These are phyloP conservation scores for Alethe castanea DNA, from an alignment of 2,113 vertebrate genomes.

Conservation along the genomic window DNA sequence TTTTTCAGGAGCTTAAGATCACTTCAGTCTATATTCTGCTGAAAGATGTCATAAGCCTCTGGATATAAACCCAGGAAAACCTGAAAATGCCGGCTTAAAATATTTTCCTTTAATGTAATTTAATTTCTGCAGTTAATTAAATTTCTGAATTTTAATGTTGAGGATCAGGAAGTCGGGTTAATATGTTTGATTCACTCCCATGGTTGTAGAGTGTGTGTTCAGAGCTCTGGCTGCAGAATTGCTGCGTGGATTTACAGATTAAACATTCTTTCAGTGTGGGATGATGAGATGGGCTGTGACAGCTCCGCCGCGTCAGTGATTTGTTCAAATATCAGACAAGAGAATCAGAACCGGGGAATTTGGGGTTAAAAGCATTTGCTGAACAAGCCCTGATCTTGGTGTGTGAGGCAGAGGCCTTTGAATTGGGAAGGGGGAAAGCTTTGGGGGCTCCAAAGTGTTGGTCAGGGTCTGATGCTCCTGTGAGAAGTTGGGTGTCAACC, in stretches of 20 bases:
- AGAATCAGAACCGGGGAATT: background rate
- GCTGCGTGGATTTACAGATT: background rate
- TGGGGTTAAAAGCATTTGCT: background rate
- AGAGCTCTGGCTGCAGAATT: background rate
- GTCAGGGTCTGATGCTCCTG: background rate
- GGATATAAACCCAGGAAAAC: background rate
- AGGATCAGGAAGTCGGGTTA: background rate
- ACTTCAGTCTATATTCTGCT: background rate
- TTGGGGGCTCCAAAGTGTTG: background rate
- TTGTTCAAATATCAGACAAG: background rate
- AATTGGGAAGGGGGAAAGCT: background rate
- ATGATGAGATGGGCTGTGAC: background rate
- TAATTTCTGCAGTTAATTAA: background rate
- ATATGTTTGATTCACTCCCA: background rate
- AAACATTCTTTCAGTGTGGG: background rate
- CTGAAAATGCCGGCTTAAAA: background rate
- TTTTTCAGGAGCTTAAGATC: background rate
- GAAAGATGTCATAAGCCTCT: background rate
- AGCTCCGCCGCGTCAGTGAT: background rate
- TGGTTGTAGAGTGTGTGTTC: background rate
- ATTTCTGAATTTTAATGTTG: background rate
- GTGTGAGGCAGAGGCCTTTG: background rate
- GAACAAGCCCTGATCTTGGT: background rate
- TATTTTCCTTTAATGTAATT: background rate
- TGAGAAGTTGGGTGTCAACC: background rate